Evolutionary conservation across 2,797 vertebrate genomes (phyloP).

Genomic region (Leptoclinus maculatus): DNA sequence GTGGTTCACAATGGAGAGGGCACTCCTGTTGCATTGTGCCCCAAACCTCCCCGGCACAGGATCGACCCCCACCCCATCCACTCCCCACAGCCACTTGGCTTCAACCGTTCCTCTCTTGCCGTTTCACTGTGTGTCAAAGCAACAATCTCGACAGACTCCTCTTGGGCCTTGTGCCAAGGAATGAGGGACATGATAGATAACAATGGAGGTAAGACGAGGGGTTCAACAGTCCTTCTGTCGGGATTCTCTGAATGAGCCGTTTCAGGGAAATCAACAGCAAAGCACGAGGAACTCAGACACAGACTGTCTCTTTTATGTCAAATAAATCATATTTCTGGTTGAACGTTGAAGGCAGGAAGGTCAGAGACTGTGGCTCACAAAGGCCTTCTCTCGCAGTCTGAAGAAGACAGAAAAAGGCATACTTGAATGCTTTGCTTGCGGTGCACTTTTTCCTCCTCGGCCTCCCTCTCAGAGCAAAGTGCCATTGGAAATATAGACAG

Average conservation of each 20-base stretch:
- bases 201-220: slow-evolving; percentile 52
- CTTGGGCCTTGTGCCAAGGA: slow-evolving; percentile 68
- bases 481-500: slow-evolving; percentile 84
- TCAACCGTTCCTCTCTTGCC: slow-evolving; percentile 68
- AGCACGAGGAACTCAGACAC: slow-evolving; percentile 8
- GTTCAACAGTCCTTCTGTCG: slow-evolving; percentile 46
- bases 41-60: slow-evolving; percentile 44
- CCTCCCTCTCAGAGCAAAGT: slow-evolving; percentile 76
- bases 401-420: slow-evolving; percentile 64
- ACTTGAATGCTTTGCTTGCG: slow-evolving; percentile 77
- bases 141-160: slow-evolving; percentile 71
- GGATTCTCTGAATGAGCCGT: slow-evolving; percentile 48
- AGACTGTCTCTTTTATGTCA: slow-evolving; percentile 14
- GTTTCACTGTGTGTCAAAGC: slow-evolving; percentile 75
- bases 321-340: slow-evolving; percentile 53
- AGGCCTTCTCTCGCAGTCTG: slow-evolving; percentile 47
- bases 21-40: slow-evolving; percentile 75
- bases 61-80: slow-evolving; percentile 38
- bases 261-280: slow-evolving; percentile 29
- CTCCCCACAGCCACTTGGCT: slow-evolving; percentile 70
- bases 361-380: slow-evolving; percentile 46
- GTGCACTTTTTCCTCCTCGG: slow-evolving; percentile 64
- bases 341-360: slow-evolving; percentile 23
- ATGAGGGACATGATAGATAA: slow-evolving; percentile 72
- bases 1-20: slow-evolving; percentile 81